Base-by-base conservation (phyloP, 2,797 vertebrate genomes). In the Gallinago nigripennis region DNA sequence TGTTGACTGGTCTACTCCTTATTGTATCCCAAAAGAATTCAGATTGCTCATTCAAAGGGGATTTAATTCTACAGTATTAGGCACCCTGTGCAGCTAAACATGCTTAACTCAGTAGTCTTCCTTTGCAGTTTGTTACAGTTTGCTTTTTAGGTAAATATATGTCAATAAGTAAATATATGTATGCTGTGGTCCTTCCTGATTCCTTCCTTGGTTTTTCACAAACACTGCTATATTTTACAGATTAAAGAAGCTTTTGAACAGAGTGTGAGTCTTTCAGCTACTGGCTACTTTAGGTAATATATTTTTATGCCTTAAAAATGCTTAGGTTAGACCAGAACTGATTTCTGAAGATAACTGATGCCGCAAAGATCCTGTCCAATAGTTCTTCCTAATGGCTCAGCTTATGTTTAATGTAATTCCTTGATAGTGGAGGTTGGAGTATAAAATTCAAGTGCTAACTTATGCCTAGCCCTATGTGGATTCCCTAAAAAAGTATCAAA, bases 221-320 rank as follows among this genome's bases (percentile, higher is more conserved):
- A 92, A 46, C 31, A 56, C 46, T 73, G 8, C 30, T 79, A 8
- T 93, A 30, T 96, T 96, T 94, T 96, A 48, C 95, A 98, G 99
- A 87, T 98, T 87, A 93, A 70, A n/a, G 94, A 95, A 81, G 99
- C 99, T 12, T 99, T 98, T 97, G 80, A 98, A 69, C 94, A 98
- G 89, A 98, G 97, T 84, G 98, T 99, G 96, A 99, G 97, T 82
- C 97, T 99, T 66, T 99, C 99, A n/a, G 98, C 98, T 19, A 99
- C 99, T 54, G 99, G 99, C 96, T 99, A 98, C 93, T 98, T 98
- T 89, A 98, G 98, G 98, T 98, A 98, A 95, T 95, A 8, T 4
- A 12, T 83, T 95, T 94, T 84, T 92, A 3, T 60, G 86, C 33
- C 58, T 86, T 69, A 73, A 87, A 92, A 76, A 68, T 61, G 13